Evolutionary conservation across 1,140 invertebrate species (phyloP).

Genomic region (Hermetia illucens): DNA sequence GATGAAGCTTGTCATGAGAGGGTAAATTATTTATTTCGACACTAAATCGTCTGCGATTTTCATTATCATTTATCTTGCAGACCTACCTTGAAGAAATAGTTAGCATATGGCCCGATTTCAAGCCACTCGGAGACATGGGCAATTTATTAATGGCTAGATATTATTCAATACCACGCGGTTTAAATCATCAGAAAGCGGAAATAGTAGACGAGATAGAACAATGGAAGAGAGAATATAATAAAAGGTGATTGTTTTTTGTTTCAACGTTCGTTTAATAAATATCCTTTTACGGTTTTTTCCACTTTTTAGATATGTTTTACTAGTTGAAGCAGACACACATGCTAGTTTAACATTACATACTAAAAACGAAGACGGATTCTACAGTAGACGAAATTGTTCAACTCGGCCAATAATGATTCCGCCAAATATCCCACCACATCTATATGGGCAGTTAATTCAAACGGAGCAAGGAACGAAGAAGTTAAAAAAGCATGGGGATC

Average conservation of each 20-base stretch:
- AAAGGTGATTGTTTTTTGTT: slow-evolving; percentile 38
- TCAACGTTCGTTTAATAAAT: not conserved
- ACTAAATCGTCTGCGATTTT: not conserved
- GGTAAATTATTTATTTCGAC: no score
- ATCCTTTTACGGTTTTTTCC: slow-evolving; percentile 1
- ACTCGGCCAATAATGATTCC: slow-evolving; percentile 27
- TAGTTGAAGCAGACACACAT: slow-evolving; percentile 77
- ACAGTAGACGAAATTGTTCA: slow-evolving; percentile 41
- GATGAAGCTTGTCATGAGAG: slow-evolving; percentile 84
- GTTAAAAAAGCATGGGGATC: slow-evolving; percentile 36
- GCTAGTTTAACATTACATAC: slow-evolving; percentile 76
- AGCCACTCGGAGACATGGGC: slow-evolving; percentile 69
- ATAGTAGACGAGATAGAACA: slow-evolving; percentile 56
- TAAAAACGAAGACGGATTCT: slow-evolving; percentile 63
- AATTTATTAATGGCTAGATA: slow-evolving; percentile 69
- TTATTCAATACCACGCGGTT: slow-evolving; percentile 59
- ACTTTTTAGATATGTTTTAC: slow-evolving; percentile 57
- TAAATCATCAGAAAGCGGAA: slow-evolving; percentile 48
- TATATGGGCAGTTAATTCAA: slow-evolving; percentile 76
- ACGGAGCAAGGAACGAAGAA: slow-evolving; percentile 58
- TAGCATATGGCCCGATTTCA: slow-evolving; percentile 52
- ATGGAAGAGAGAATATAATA: slow-evolving; percentile 61
- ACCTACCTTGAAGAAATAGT: slow-evolving; percentile 66
- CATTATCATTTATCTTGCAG: slow-evolving; percentile 25
- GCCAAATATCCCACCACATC: slow-evolving; percentile 58